Conservation (phyloP, 2,797 vertebrate genomes). For the Remorina albescens region DNA sequence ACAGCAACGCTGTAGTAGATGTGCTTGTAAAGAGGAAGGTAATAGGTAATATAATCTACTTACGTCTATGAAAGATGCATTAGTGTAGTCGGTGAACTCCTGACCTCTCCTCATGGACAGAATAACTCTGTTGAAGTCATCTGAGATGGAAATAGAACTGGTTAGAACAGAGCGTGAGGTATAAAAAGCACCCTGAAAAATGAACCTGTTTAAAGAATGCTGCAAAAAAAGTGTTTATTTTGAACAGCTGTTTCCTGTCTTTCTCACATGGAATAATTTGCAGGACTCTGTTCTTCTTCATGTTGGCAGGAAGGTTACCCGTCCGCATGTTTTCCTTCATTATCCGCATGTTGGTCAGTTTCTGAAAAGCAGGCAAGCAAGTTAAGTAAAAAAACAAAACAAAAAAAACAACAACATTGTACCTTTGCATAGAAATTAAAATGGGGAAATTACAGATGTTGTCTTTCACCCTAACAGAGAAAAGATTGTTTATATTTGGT, state of each 20-base stretch:
- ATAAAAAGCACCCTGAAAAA: not conserved
- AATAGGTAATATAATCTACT: slow-evolving; percentile 49
- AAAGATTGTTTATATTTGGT: not conserved
- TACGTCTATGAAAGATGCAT: slow-evolving; percentile 97
- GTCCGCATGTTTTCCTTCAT: slow-evolving; percentile 99
- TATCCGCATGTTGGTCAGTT: slow-evolving; percentile 96
- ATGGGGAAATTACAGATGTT: not conserved
- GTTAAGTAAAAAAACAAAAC: not conserved
- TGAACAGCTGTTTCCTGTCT: not conserved
- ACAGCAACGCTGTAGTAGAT: not conserved
- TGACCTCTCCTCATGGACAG: slow-evolving; percentile 98
- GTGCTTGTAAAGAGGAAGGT: not conserved
- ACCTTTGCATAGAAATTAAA: not conserved
- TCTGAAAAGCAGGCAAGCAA: slow-evolving; percentile 79
- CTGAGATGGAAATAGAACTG: slow-evolving; percentile 73
- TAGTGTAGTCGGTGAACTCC: slow-evolving; percentile 96
- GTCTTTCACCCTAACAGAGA: not conserved
- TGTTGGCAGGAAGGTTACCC: slow-evolving; percentile 96
- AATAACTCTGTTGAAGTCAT: slow-evolving; percentile 98
- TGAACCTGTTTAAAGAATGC: not conserved
- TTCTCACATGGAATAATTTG: slow-evolving; percentile 98
- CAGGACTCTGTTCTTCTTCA: slow-evolving; percentile 98
- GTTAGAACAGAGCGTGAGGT: not conserved
- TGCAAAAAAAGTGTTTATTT: not conserved
- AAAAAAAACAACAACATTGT: not conserved